A percentile compares a stretch with the other conserved stretches of the same genome.
phyloP scores from a whole-genome alignment of 2,113 vertebrate genomes.

The Coregonus clupeaformis region DNA sequence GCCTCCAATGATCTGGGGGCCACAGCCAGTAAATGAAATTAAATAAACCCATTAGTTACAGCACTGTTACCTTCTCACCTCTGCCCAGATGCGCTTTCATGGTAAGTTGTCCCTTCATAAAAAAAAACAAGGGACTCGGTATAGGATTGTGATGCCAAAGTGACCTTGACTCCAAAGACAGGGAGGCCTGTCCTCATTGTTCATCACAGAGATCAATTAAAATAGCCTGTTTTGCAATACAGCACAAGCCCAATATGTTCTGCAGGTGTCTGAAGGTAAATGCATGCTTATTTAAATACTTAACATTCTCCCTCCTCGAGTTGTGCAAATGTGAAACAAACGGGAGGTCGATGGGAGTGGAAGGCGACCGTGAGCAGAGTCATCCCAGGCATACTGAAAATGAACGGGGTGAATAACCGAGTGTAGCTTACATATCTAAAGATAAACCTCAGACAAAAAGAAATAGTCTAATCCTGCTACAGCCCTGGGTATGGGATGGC shows the following conservation, averaged over 20 bases:
- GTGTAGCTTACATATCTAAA: slow-evolving; percentile 19
- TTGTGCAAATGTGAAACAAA: slow-evolving; percentile 57
- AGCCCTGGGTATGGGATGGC: neutral
- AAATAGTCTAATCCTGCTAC: slow-evolving; percentile 15
- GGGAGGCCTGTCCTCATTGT: slow-evolving; percentile 41
- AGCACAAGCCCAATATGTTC: slow-evolving; percentile 60
- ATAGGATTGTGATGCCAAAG: slow-evolving; percentile 38
- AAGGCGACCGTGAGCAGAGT: slow-evolving; percentile 38
- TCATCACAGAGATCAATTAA: slow-evolving; percentile 74
- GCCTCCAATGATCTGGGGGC: slow-evolving; percentile 59
- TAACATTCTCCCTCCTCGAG: slow-evolving; percentile 53
- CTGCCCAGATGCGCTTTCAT: slow-evolving; percentile 71
- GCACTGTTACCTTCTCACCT: slow-evolving; percentile 69
- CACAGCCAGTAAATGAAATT: slow-evolving; percentile 71
- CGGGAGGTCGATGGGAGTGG: slow-evolving; percentile 51
- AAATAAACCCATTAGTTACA: slow-evolving; percentile 78
- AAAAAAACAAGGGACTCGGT: slow-evolving; percentile 57
- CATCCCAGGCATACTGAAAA: slow-evolving; percentile 36
- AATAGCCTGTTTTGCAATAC: slow-evolving; percentile 61
- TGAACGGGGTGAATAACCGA: slow-evolving; percentile 36
- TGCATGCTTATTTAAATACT: slow-evolving; percentile 75
- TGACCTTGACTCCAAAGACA: slow-evolving; percentile 71
- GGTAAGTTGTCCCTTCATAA: slow-evolving; percentile 56
- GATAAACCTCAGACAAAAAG: slow-evolving; percentile 18
- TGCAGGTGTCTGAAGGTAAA: slow-evolving; percentile 72